Evolutionary conservation across 2,113 vertebrate species (phyloP), one percentile per base, ranked within the genome.

Genomic region (Butorides virescens): DNA sequence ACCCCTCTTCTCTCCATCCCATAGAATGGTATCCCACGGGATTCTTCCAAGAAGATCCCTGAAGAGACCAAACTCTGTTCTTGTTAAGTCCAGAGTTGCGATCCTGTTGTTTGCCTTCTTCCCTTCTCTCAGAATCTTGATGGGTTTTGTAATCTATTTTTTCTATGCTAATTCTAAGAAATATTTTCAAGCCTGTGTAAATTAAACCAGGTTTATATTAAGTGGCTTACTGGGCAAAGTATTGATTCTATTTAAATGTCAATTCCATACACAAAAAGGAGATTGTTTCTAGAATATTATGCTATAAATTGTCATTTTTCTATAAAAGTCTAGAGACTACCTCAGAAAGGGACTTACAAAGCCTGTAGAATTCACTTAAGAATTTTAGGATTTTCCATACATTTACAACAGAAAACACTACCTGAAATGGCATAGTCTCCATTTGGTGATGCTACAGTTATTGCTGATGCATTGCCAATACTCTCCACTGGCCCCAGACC

Each of bases 341-440:
- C 37, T 62, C 47, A 82, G 55, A 34, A 68, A 78, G 9, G 86
- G 46, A 66, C 18, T 44, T 58, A 50, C 8, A 68, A 74, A 70
- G 3, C 42, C 27, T 39, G 23, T 15, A 66, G 13, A 73, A 76
- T 2, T 52, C 7, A 3, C 21, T 50, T 12, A 11, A 55, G 58
- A 39, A 76, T n/a, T 14, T 25, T 42, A 82, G 37, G n/a, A 44
- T 26, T 71, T 74, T 61, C 25, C 52, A 65, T 10, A n/a, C 2
- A 4, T 52, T 37, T 75, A 49, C 46, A 85, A 52, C 18, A 53
- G 49, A 36, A 50, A 59, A 34, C 21, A 73, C 10, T 98, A 99
- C 99, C 99, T 98, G 99, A 99, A 96, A 99, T 98, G 74, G 99
- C 98, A 27, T 99, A 99, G 81, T 99, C 99, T 68, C 99, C 99